phyloP scores from a whole-genome alignment of 2,888 invertebrate species.

The Oxycera nigricornis region DNA sequence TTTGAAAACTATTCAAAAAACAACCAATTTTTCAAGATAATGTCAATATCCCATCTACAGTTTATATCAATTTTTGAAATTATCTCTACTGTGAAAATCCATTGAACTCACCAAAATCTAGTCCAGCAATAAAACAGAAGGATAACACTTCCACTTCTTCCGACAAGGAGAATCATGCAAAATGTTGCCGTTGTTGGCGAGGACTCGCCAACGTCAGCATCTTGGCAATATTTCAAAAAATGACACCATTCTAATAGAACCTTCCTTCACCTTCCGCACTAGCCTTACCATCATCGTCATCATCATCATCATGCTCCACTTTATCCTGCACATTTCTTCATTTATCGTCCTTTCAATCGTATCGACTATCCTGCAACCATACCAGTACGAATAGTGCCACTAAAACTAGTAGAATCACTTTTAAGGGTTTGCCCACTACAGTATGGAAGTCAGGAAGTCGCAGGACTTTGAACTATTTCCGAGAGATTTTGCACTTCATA shows the following conservation, averaged over 20 bases:
- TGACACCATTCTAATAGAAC: neutral
- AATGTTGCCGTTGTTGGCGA: no score
- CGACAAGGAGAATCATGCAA: no score
- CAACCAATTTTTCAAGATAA: no score
- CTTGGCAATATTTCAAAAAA: constrained; percentile 23
- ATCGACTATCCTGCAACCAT: neutral
- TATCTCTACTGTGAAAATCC: no score
- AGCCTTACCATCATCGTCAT: neutral
- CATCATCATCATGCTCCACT: neutral
- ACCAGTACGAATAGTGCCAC: neutral
- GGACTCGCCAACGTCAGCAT: constrained; percentile 1
- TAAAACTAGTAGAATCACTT: neutral
- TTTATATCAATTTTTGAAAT: no score
- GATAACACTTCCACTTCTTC: no score
- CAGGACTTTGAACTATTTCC: constrained; percentile 34
- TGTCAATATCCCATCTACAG: no score
- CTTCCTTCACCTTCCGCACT: neutral
- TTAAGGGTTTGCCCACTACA: neutral
- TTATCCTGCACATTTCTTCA: neutral
- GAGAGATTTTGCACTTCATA: constrained; percentile 43
- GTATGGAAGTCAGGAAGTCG: constrained; percentile 25
- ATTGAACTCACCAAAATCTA: no score
- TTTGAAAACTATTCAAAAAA: no score
- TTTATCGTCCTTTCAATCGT: neutral
- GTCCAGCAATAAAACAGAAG: no score